A percentile compares a stretch with the other conserved stretches of the same genome.
These are phyloP conservation scores for Stratiomys singularior DNA, from an alignment of 2,888 invertebrate genomes.

Conservation along the genomic window DNA sequence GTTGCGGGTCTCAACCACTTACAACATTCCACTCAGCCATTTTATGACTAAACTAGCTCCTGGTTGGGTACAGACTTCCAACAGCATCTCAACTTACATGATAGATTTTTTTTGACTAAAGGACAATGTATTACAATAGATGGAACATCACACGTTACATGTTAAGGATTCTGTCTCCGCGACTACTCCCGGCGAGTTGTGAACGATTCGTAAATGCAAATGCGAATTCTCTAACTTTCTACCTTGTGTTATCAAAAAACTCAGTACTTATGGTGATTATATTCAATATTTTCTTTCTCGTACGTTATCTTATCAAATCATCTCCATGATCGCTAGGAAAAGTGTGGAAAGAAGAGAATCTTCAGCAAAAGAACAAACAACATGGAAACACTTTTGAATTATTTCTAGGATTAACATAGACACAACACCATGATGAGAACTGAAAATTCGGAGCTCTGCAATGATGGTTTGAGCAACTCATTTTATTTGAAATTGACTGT, in stretches of 20 bases:
- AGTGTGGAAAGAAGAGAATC: not conserved
- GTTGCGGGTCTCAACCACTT: no score
- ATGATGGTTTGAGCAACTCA: not conserved
- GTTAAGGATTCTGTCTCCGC: no score
- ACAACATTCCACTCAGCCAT: no score
- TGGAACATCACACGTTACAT: no score
- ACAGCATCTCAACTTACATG: no score
- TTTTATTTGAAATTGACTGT: not conserved
- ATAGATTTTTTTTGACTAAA: no score
- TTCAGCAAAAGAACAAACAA: not conserved
- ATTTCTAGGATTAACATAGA: slow-evolving; percentile 6
- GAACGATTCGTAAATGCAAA: not conserved
- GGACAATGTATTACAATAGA: no score
- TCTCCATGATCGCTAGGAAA: not conserved
- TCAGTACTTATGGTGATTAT: not conserved
- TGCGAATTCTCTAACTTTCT: not conserved
- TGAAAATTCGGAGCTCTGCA: not conserved
- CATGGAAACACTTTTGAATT: slow-evolving; percentile 3
- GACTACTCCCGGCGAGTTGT: no score
- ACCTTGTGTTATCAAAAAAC: not conserved
- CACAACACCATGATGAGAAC: not conserved
- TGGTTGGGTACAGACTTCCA: no score
- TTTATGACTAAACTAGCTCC: no score
- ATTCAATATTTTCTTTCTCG: not conserved
- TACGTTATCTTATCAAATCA: slow-evolving; percentile 5